Conservation (phyloP, 2,888 invertebrate species). For the Epistrophe eligans region DNA sequence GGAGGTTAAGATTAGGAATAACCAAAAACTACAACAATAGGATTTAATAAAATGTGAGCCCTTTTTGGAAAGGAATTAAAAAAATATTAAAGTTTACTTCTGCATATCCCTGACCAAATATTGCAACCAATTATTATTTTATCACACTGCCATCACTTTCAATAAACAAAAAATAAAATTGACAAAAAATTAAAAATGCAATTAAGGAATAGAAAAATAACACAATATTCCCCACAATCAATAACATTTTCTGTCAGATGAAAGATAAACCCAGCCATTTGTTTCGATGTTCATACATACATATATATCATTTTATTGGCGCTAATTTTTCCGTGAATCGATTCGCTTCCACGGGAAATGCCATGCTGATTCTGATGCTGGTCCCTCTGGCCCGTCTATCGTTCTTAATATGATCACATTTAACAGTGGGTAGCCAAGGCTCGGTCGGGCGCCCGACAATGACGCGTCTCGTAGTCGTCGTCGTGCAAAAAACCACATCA, state of each 20-base stretch:
- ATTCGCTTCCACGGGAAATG: slow-evolving; percentile 31
- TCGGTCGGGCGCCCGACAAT: not conserved
- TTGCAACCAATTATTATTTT: slow-evolving; percentile 20
- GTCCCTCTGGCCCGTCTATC: not conserved
- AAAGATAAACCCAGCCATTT: slow-evolving; percentile 54
- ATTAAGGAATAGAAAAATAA: slow-evolving; percentile 44
- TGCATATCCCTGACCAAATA: not conserved
- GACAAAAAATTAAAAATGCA: slow-evolving; percentile 41
- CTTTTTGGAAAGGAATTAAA: too few relatives aligned
- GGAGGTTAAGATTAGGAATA: too few relatives aligned
- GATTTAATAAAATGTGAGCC: too few relatives aligned
- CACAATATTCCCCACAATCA: slow-evolving; percentile 11
- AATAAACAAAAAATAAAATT: slow-evolving; percentile 18
- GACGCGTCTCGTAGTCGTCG: not conserved
- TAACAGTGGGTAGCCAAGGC: not conserved
- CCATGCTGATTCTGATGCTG: not conserved
- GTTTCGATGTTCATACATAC: slow-evolving; percentile 6
- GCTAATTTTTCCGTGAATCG: slow-evolving; percentile 59
- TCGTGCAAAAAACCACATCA: slow-evolving; percentile 38
- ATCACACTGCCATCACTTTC: not conserved
- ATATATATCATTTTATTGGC: slow-evolving; percentile 52
- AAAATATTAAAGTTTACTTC: not conserved
- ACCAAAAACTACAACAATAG: too few relatives aligned
- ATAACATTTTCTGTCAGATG: slow-evolving; percentile 43
- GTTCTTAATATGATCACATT: slow-evolving; percentile 8